Conservation (phyloP, 2,797 vertebrate genomes). For the Platyrinchus mystaceus region DNA sequence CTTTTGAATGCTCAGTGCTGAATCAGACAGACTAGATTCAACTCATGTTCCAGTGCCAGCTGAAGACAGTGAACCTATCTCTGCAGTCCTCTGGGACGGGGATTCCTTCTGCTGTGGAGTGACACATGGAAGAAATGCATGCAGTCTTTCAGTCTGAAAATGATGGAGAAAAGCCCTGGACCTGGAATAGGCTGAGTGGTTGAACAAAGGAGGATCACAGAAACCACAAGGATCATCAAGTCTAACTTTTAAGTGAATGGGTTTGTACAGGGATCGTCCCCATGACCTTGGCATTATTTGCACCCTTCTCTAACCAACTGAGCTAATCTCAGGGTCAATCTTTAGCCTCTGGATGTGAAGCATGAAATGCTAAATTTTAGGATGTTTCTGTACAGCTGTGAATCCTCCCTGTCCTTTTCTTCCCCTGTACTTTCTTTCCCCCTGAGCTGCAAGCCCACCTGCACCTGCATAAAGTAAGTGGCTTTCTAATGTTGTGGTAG, state of each 20-base stretch:
- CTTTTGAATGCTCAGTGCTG: neutral
- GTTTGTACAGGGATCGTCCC: neutral
- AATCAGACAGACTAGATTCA: neutral
- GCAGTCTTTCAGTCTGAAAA: neutral
- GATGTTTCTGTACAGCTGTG: neutral
- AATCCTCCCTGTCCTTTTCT: neutral
- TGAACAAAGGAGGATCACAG: neutral
- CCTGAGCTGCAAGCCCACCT: neutral
- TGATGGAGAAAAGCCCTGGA: neutral
- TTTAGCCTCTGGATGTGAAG: neutral
- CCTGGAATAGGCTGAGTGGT: neutral
- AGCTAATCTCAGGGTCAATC: neutral
- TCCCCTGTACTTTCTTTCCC: neutral
- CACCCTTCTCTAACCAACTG: neutral
- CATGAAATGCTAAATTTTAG: neutral
- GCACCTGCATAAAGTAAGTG: neutral
- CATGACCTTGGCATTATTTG: neutral
- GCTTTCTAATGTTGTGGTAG: neutral
- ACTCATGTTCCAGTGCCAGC: neutral
- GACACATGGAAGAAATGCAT: neutral
- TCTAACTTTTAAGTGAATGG: neutral
- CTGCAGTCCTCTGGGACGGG: neutral
- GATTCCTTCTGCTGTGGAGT: neutral
- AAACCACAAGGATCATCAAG: neutral
- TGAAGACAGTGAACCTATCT: neutral